phyloP scores from a whole-genome alignment of 2,888 invertebrate species.

The Vesta saturnalis region DNA sequence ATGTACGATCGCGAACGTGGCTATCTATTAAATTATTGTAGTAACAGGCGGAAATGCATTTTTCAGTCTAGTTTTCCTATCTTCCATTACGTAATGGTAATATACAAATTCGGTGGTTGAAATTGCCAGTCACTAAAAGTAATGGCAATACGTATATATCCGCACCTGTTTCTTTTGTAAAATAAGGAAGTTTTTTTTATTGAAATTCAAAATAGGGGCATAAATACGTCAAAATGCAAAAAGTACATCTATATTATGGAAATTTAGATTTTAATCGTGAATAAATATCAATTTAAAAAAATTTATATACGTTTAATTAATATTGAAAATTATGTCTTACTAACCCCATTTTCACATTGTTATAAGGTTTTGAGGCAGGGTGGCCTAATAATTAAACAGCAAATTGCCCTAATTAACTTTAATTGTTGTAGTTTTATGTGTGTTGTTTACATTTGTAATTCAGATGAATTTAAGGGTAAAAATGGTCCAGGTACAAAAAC shows the following conservation, averaged over 20 bases:
- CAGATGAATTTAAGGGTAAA: conserved; percentile 23
- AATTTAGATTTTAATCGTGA: background rate
- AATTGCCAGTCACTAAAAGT: conserved; percentile 41
- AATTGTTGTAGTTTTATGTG: conserved; percentile 23
- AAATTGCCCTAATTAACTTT: conserved; percentile 6
- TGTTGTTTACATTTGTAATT: conserved; percentile 23
- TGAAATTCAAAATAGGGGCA: background rate
- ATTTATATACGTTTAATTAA: background rate
- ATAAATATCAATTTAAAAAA: background rate
- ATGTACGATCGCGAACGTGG: conserved; percentile 7
- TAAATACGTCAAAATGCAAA: background rate
- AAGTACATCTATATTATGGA: background rate
- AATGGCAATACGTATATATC: conserved; percentile 30
- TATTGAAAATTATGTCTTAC: no score
- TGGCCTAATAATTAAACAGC: conserved; percentile 2
- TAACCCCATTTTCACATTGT: no score
- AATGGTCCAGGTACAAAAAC: conserved; percentile 9
- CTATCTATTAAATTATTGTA: conserved; percentile 15
- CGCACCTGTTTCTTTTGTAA: conserved; percentile 37
- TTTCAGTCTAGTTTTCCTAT: conserved; percentile 23
- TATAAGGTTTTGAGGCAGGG: background rate
- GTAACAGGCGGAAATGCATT: conserved; percentile 27
- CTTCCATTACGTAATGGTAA: conserved; percentile 29
- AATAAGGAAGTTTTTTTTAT: background rate
- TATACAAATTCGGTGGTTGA: conserved; percentile 30